These are phyloP conservation scores for Pionites leucogaster DNA, from an alignment of 2,113 vertebrate genomes.

Conservation along the genomic window DNA sequence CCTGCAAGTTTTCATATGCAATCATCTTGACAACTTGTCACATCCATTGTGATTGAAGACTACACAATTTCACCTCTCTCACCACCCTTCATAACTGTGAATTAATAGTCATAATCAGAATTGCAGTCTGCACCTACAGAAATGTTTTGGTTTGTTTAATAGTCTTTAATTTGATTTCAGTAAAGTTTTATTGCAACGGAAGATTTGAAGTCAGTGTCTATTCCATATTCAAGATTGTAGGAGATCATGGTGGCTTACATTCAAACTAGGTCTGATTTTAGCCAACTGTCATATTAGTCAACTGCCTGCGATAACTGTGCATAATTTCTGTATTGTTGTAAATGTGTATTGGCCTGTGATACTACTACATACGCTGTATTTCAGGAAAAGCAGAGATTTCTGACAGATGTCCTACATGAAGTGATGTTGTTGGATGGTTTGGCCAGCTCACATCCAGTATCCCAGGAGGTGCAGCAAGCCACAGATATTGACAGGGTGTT, in stretches of 20 bases:
- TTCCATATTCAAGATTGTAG: neutral
- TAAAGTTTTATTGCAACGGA: neutral
- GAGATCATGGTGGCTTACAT: neutral
- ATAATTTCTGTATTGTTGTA: neutral
- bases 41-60: neutral
- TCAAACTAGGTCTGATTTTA: neutral
- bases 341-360: neutral
- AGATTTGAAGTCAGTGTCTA: neutral
- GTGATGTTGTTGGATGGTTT: conserved; percentile 95
- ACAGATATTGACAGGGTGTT: conserved; percentile 94
- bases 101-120: neutral
- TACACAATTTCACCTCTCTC: neutral
- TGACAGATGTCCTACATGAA: conserved; percentile 96
- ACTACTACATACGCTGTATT: conserved; percentile 55
- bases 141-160: neutral
- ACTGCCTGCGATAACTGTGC: neutral
- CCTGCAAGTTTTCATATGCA: neutral
- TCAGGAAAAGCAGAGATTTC: conserved; percentile 97
- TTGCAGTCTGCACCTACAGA: neutral
- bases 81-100: neutral
- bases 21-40: neutral
- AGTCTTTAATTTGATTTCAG: neutral
- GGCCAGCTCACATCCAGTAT: conserved; percentile 93
- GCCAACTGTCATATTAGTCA: neutral
- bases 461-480: conserved; percentile 91